These are phyloP conservation scores for Tinea trinotella DNA, from an alignment of 2,888 invertebrate species.

Conservation along the genomic window DNA sequence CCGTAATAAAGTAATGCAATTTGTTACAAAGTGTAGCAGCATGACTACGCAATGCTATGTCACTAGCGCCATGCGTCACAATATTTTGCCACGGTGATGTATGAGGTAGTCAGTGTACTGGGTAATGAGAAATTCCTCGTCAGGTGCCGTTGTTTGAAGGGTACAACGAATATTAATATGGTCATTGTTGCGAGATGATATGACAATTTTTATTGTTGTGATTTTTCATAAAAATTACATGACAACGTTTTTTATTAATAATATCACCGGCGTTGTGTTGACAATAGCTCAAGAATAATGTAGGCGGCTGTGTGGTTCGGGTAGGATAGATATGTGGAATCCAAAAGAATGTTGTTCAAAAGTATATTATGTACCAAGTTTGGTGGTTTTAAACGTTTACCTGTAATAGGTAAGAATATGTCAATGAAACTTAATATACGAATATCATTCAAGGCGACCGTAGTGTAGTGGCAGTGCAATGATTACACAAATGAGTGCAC, in stretches of 20 bases:
- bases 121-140: slow-evolving; percentile 19
- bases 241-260: not conserved
- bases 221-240: slow-evolving; percentile 4
- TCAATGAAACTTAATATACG: too few relatives aligned
- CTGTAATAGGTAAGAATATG: too few relatives aligned
- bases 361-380: too few relatives aligned
- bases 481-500: too few relatives aligned
- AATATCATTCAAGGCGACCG: too few relatives aligned
- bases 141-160: slow-evolving; percentile 15
- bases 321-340: too few relatives aligned
- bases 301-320: too few relatives aligned
- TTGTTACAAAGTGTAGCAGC: slow-evolving; percentile 7
- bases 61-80: slow-evolving; percentile 15
- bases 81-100: slow-evolving; percentile 16
- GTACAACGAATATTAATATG: slow-evolving; percentile 12
- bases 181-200: slow-evolving; percentile 6
- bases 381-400: too few relatives aligned
- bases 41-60: slow-evolving; percentile 4
- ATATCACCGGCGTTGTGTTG: not conserved
- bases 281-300: not conserved
- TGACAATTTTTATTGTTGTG: slow-evolving; percentile 2
- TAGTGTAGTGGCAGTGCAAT: too few relatives aligned
- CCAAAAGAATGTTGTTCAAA: too few relatives aligned
- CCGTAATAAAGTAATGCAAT: slow-evolving; percentile 1
- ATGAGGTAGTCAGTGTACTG: slow-evolving; percentile 9